Percentiles rank a stretch among this genome's conserved stretches.
Evolutionary conservation across 2,113 vertebrate species (phyloP).

Genomic region (Poicephalus gulielmi): DNA sequence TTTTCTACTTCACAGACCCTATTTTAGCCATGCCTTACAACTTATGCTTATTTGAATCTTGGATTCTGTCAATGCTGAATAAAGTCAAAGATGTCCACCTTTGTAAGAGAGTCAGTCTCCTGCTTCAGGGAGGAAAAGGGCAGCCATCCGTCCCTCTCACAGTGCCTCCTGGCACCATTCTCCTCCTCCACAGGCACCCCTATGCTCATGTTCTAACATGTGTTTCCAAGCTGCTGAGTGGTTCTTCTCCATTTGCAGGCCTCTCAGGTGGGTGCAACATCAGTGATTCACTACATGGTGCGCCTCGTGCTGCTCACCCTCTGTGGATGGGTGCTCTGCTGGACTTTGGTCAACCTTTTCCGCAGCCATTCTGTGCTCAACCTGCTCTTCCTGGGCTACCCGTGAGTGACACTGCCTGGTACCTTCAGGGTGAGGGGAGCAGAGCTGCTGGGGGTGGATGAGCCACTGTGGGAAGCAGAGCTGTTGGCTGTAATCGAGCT

Average conservation of each 20-base stretch:
- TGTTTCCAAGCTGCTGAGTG: neutral
- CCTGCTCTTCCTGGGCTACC: slow-evolving; percentile 97
- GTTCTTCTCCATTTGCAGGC: slow-evolving; percentile 75
- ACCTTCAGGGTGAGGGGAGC: neutral
- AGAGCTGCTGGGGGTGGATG: neutral
- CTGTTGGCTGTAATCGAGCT: neutral
- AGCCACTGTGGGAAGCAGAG: neutral
- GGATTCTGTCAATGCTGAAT: neutral
- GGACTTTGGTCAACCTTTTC: slow-evolving; percentile 96
- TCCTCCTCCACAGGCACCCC: neutral
- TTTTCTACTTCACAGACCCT: neutral
- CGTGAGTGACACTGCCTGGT: slow-evolving; percentile 81
- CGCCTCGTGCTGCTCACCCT: slow-evolving; percentile 91
- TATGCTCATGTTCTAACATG: neutral
- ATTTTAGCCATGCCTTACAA: neutral
- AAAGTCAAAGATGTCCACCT: neutral
- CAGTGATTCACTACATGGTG: slow-evolving; percentile 83
- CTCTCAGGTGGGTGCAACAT: slow-evolving; percentile 86
- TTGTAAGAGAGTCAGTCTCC: neutral
- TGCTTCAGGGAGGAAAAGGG: neutral
- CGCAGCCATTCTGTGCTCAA: slow-evolving; percentile 95
- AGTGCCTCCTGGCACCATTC: neutral
- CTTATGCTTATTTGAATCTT: neutral
- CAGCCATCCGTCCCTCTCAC: neutral
- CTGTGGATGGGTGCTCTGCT: slow-evolving; percentile 96